Conservation (phyloP, 2,113 vertebrate species). For the Falcunculus frontatus region DNA sequence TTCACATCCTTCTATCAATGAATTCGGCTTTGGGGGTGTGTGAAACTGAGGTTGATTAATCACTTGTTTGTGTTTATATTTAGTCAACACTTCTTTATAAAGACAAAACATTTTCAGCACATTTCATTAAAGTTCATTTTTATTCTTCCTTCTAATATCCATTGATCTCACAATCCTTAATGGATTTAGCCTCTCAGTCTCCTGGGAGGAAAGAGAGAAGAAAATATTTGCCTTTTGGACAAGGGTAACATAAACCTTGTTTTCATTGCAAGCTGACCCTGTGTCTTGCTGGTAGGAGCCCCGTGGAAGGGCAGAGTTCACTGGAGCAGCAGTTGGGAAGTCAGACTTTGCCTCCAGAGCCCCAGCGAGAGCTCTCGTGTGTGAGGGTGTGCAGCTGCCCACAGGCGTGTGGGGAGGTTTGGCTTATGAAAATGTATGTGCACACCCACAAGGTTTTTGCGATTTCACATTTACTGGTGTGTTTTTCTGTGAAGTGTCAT, state of each 20-base stretch:
- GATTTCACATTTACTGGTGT: not conserved
- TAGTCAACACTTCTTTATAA: not conserved
- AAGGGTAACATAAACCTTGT: not conserved
- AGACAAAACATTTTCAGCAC: not conserved
- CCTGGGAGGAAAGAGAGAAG: not conserved
- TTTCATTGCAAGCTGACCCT: not conserved
- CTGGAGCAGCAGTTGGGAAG: not conserved
- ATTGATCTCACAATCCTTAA: not conserved
- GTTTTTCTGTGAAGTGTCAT: not conserved
- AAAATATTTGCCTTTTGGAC: slow-evolving; percentile 6
- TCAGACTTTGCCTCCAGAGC: not conserved
- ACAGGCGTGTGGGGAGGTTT: not conserved
- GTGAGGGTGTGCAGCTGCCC: not conserved
- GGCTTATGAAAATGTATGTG: not conserved
- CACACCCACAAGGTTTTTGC: not conserved
- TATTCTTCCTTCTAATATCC: not conserved
- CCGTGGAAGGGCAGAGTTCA: not conserved
- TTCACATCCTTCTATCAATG: not conserved
- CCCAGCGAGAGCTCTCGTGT: not conserved
- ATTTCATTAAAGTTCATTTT: not conserved
- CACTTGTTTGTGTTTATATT: not conserved
- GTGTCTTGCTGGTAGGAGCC: not conserved
- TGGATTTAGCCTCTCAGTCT: not conserved
- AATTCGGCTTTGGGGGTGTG: not conserved
- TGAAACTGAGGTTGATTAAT: not conserved